Conservation (phyloP, 1,140 invertebrate species). For the Acromyrmex heyeri region DNA sequence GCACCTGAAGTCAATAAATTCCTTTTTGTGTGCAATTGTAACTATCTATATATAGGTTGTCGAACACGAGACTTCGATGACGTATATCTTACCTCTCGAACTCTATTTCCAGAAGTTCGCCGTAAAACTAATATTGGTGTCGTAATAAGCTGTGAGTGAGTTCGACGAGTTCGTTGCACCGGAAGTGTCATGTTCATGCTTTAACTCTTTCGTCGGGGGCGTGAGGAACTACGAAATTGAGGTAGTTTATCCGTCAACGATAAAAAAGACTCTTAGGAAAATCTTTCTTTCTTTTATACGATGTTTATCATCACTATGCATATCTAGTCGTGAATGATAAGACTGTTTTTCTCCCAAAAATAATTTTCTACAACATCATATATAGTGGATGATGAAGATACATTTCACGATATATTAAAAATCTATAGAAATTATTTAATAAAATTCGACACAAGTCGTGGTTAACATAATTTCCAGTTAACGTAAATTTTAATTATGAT, state of each 20-base stretch:
- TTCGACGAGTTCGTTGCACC: conserved; percentile 78
- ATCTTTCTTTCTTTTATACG: background rate
- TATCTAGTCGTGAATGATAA: conserved; percentile 9
- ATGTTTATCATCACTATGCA: conserved; percentile 25
- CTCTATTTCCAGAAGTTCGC: conserved; percentile 76
- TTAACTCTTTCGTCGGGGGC: conserved; percentile 73
- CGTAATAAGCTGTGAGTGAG: conserved; percentile 63
- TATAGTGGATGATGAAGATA: background rate
- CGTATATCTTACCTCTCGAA: conserved; percentile 56
- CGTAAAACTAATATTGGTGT: conserved; percentile 77
- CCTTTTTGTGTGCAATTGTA: conserved; percentile 19
- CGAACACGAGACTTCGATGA: conserved; percentile 69
- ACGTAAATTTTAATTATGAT: too few relatives aligned
- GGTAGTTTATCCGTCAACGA: conserved; percentile 55
- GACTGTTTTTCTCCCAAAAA: background rate
- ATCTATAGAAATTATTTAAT: background rate
- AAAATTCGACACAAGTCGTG: background rate
- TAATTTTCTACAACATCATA: background rate
- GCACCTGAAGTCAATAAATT: conserved; percentile 59
- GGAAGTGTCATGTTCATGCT: conserved; percentile 76
- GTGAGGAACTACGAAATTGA: conserved; percentile 63
- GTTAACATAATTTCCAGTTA: too few relatives aligned
- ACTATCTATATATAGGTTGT: conserved; percentile 48
- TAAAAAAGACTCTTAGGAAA: conserved; percentile 48
- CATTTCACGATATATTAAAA: background rate